Base-by-base conservation (phyloP, 2,113 vertebrate genomes). In the Gnathonemus longibarbis region DNA sequence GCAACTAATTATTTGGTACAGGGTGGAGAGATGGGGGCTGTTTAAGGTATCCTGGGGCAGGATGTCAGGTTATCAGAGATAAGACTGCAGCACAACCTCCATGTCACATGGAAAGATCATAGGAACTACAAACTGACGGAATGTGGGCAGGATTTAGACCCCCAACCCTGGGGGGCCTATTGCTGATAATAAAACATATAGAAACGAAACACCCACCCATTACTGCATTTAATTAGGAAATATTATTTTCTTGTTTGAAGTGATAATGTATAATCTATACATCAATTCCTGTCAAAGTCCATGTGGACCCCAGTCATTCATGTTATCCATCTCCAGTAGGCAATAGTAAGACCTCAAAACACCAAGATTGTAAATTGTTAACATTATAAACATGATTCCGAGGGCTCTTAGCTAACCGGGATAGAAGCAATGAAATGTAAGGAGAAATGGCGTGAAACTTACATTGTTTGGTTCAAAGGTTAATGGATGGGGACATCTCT, bases 401-500 rank as follows among this genome's bases (percentile, higher is more conserved):
- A 80, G 10, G 27, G 27, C 4, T 31, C 11, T 74, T 74, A 74
- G 66, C 80, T n/a, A 9, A 24, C 24, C 24, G 48, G 46, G 3
- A 15, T 13, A 49, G 31, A 87, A 35, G 8, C 90, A 49, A 86
- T 48, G 45, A 45, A 83, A 21, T 53, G 9, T 27, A 80, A 31
- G 49, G 35, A 19, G 31, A 52, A 84, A 48, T 86, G 91, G 89
- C 91, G 56, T 58, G 53, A 88, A 46, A 92, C 97, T 97, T 93
- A 98, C 97, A 1, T 93, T 95, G 45, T 89, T 58, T 0, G 94
- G 93, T 92, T 97, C 91, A 90, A 98, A 98, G 2, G 88, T 94
- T 94, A 98, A 94, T 0, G 95, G 94, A 77, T 95, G 95, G 85
- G 97, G 97, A 92, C 97, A 97, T 90, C 91, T 95, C 94, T 95